These are phyloP conservation scores for Rhombomys opimus DNA, from an alignment of 2,113 vertebrate species.

Conservation along the genomic window DNA sequence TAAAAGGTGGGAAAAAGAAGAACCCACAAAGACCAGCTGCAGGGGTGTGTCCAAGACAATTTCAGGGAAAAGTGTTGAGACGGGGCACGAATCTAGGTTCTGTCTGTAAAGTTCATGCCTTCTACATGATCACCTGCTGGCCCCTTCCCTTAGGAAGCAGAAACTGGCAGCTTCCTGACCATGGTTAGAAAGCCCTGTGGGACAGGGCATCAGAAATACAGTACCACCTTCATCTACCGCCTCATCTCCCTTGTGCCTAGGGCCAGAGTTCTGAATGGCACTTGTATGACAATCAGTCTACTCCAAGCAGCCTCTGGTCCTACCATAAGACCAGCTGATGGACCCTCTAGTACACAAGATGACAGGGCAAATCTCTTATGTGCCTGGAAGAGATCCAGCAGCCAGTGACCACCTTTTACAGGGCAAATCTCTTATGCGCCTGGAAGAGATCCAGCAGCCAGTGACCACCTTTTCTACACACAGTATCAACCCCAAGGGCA, in stretches of 20 bases:
- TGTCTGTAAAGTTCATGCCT: neutral
- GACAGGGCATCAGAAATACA: constrained; percentile 3
- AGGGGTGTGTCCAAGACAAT: constrained; percentile 9
- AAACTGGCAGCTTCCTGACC: neutral
- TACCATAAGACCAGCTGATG: neutral
- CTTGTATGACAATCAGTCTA: neutral
- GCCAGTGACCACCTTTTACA: neutral
- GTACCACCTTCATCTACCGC: too few relatives aligned
- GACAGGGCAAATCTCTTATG: neutral
- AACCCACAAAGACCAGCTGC: too few relatives aligned
- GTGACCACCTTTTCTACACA: neutral
- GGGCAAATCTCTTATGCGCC: neutral
- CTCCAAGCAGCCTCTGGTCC: neutral
- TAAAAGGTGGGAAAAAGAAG: too few relatives aligned
- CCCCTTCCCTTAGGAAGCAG: neutral
- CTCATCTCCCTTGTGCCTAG: neutral
- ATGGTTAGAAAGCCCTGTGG: constrained; percentile 10
- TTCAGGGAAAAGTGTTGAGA: neutral
- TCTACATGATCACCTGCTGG: neutral
- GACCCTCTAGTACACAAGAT: neutral
- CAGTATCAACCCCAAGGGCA: neutral
- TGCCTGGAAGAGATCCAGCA: neutral
- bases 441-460: neutral
- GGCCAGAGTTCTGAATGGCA: neutral
- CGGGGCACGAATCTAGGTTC: neutral